phyloP scores from a whole-genome alignment of 2,797 vertebrate species.

The Acipenser oxyrinchus region DNA sequence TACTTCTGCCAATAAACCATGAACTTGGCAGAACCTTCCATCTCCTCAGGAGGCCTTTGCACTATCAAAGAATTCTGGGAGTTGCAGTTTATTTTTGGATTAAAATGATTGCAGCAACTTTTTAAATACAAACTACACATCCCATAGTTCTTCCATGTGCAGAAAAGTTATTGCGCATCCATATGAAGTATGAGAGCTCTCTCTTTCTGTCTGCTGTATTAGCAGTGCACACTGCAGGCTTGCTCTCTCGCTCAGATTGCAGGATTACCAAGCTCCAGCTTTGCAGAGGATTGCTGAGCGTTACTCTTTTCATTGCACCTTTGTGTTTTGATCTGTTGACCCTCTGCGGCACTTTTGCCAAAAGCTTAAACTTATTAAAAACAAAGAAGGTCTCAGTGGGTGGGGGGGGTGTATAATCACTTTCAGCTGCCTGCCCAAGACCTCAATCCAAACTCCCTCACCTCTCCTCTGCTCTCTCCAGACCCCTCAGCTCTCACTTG shows the following conservation, averaged over 20 bases:
- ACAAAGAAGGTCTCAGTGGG: constrained; percentile 19
- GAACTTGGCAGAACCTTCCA: constrained; percentile 21
- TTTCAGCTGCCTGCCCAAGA: constrained; percentile 45
- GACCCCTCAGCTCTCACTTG: constrained; percentile 20
- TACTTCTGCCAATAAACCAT: constrained; percentile 27
- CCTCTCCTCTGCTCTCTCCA: constrained; percentile 8
- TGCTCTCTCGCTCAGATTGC: not conserved
- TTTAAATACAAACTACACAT: too few relatives aligned
- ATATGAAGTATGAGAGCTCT: not conserved
- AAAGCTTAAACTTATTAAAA: constrained; percentile 7
- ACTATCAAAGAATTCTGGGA: constrained; percentile 45
- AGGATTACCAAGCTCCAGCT: constrained; percentile 16
- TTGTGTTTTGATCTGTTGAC: constrained; percentile 9
- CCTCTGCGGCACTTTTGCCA: constrained; percentile 1
- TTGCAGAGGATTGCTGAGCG: constrained; percentile 21
- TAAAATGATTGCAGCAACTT: not conserved
- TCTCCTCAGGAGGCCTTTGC: constrained; percentile 14
- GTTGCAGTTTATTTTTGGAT: constrained; percentile 39
- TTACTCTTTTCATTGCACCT: constrained; percentile 1
- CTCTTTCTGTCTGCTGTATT: not conserved
- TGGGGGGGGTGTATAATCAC: constrained; percentile 32
- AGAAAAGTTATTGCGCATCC: too few relatives aligned
- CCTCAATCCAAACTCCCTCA: constrained; percentile 28
- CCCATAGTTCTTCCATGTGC: too few relatives aligned
- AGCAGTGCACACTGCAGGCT: not conserved